Evolutionary conservation across 1,140 invertebrate species (phyloP), one percentile per base, ranked within the genome.

Genomic region (Drosophila sproati): DNA sequence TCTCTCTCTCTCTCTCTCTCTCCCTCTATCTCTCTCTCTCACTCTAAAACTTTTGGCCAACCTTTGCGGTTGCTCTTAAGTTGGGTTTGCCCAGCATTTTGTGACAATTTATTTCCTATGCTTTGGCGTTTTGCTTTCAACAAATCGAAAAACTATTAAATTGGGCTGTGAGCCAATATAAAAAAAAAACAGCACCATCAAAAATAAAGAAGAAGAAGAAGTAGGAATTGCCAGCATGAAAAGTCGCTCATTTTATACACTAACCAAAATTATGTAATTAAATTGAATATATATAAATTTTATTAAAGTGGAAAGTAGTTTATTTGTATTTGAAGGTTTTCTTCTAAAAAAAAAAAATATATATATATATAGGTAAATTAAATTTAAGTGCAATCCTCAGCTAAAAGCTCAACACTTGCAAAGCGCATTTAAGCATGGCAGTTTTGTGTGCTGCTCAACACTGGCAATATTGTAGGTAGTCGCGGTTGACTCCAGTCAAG

Each of bases 91-190:
- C 82, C 68, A 68, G 72, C 63, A 81, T 89, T 89, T 90, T 81
- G 85, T 88, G 85, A 88, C 85, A 88, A 88, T 88, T 88, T 88
- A 88, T 88, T 89, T 88, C 85, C 83, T 74, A 73, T 83, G 85
- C 85, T 81, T 85, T 85, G 85, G 80, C 67, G 73, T 85, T 85
- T 88, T 88, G 85, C 71, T 81, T 88, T 88, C 86, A 85, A 85
- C 85, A 89, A 88, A 88, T 88, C 86, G 86, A 89, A 88, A 88
- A 88, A 88, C 85, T 88, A 88, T 88, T 88, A 88, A 88, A 88
- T 88, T 88, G 85, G 85, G 85, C 85, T 81, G 63, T 70, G 77
- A 78, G 85, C 85, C 85, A 88, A 20, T 20, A 20, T 20, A 20
- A 20, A 75, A 61, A 75, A 61, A 59, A 61, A 67, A 64, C 56